Base-by-base conservation (phyloP, 1,140 invertebrate genomes). In the Sarcophaga bullata region DNA sequence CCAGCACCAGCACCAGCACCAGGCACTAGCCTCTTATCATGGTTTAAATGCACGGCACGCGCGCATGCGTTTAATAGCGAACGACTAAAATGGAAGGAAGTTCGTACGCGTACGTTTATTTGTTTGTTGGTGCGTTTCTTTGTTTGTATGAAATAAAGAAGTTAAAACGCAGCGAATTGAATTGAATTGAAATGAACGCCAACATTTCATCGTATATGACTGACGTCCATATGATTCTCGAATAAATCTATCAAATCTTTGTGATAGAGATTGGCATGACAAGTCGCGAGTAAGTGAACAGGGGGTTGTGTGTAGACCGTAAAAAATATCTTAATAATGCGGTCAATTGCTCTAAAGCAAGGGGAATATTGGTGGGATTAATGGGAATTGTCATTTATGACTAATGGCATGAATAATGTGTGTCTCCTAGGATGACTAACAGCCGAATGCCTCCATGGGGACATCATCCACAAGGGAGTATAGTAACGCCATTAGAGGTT, bases 51-150 rank as follows among this genome's bases (percentile, higher is more conserved):
- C 75, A 48, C 47, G 46, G 82, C 82, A 82, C 76, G 82, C 49
- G 58, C 73, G 15, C 54, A 19, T 58, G 17, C 49, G 54, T 62
- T 58, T 76, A 73, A 19, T 72, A 52, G 19, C 72, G 50, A 76
- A 73, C 19, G 72, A 82, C 81, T 10, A 82, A 82, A 82, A 47
- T 25, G 52, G 54, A 68, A 82, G 58, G 76, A 68, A 80, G 52
- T 58, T 78, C 68, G 19, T 15, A n/a, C n/a, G n/a, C n/a, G n/a
- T n/a, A 2, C 50, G 52, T n/a, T 25, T 25, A n/a, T 25, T 37
- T 4, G 25, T 37, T 37, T 37, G 25, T 37, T n/a, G n/a, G n/a
- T n/a, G 1, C 50, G 52, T n/a, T 25, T 25, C 15, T 25, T 37
- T 4, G 25, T 37, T 37, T 37, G 25, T 37, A 2, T 37, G 25